Conservation (phyloP, 2,797 vertebrate genomes). For the Enoplosus armatus region DNA sequence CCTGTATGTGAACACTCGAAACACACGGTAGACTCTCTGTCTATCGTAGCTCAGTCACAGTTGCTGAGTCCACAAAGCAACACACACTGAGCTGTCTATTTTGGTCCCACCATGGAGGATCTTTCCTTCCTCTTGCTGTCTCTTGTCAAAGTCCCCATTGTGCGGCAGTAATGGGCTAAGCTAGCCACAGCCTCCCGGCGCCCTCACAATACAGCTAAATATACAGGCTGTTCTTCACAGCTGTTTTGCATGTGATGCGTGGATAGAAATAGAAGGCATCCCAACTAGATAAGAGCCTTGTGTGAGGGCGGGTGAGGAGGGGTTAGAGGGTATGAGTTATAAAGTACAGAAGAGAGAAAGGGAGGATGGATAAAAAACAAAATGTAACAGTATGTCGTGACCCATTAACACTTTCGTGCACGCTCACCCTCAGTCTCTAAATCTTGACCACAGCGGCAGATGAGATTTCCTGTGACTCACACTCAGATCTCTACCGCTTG, state of each 20-base stretch:
- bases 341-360: background rate
- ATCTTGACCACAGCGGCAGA: conserved; percentile 5
- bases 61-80: conserved; percentile 63
- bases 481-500: background rate
- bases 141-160: conserved; percentile 85
- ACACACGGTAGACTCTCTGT: conserved; percentile 59
- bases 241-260: conserved; percentile 89
- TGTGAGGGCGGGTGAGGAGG: conserved; percentile 51
- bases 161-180: conserved; percentile 80
- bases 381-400: background rate
- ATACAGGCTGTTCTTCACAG: conserved; percentile 85
- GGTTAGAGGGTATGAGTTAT: conserved; percentile 6
- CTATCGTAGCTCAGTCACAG: conserved; percentile 67
- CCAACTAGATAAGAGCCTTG: conserved; percentile 77
- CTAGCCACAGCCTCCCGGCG: conserved; percentile 75
- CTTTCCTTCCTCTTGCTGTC: conserved; percentile 77
- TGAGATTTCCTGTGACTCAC: conserved; percentile 19
- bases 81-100: conserved; percentile 75
- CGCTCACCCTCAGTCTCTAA: background rate
- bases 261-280: conserved; percentile 82
- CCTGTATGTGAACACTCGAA: conserved; percentile 54
- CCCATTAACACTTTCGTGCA: conserved; percentile 15
- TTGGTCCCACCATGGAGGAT: conserved; percentile 71
- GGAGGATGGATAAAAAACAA: background rate
- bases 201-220: conserved; percentile 85